Base-by-base conservation (phyloP, 1,140 invertebrate genomes). In the Venustaconcha ellipsiformis region DNA sequence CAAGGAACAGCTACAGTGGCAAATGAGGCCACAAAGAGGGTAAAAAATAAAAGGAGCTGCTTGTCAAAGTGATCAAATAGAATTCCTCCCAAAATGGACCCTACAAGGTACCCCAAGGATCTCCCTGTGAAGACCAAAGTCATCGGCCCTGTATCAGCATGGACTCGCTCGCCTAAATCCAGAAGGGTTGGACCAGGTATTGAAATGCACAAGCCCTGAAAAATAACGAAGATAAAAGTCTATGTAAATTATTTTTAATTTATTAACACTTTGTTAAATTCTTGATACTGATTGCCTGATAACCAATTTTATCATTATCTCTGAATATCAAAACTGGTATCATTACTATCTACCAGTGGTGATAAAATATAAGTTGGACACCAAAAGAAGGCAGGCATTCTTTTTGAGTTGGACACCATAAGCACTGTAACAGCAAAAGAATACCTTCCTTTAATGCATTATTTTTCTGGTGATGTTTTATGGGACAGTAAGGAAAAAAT, bases 141-240 rank as follows among this genome's bases (percentile, higher is more conserved):
- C 74, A 88, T 89, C 37, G 84, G 78, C 58, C 84, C 78, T 17
- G 81, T 85, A 72, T 83, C 81, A 12, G 84, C 79, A 57, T 86
- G 75, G 1, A 89, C 84, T 60, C 84, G 79, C 30, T 86, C 80
- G 62, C 84, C 83, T 64, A 91, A 82, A 72, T 90, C 87, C 3
- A 88, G 79, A 26, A 91, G 79, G 14, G 90, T 91, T 63, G 90
- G 89, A n/a, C 90, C 90, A 70, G 89, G 88, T 37, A 91, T 88
- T 20, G 90, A 86, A 56, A 90, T 87, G 80, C 88, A 89, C 48
- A 90, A 72, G 26, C 90, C 90, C 90, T 91, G 76, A 37, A 82
- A 80, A 66, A 67, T 11, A 48, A 6, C 37, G 0, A 11, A 8
- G 37, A 48, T 48, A 48, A 70, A 30, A 60, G 30, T 8, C 23